phyloP scores from a whole-genome alignment of 2,888 invertebrate genomes.

The Marronus borbonicus region DNA sequence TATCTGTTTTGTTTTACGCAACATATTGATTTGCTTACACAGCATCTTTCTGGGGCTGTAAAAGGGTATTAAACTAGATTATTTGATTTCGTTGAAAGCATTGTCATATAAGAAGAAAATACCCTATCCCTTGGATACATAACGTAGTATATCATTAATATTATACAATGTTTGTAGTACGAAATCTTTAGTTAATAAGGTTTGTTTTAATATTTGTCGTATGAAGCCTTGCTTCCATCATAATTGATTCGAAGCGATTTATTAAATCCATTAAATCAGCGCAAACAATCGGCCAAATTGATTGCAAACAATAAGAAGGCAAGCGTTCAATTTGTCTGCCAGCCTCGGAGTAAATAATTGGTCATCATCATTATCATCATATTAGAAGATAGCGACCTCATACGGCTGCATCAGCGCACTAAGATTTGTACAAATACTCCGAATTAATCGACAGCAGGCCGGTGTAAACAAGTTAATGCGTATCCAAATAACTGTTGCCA shows the following conservation, averaged over 20 bases:
- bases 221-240: not conserved
- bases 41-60: no score
- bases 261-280: slow-evolving; percentile 24
- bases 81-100: no score
- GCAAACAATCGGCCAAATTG: slow-evolving; percentile 24
- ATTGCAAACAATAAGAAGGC: slow-evolving; percentile 31
- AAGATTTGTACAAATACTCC: slow-evolving; percentile 34
- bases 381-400: not conserved
- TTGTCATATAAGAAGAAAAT: no score
- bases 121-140: no score
- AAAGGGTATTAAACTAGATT: no score
- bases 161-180: no score
- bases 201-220: not conserved
- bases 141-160: no score
- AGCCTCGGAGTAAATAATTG: slow-evolving; percentile 9
- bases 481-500: slow-evolving; percentile 59
- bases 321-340: not conserved
- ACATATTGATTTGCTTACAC: no score
- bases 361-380: slow-evolving; percentile 7
- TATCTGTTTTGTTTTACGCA: no score
- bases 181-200: no score
- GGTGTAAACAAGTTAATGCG: slow-evolving; percentile 58
- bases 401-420: slow-evolving; percentile 27
- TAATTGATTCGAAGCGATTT: slow-evolving; percentile 12
- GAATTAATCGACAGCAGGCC: slow-evolving; percentile 26